Percentiles rank a stretch among this genome's conserved stretches.
Conservation (phyloP, 2,797 vertebrate species). For the Phataginus tetradactyla region DNA sequence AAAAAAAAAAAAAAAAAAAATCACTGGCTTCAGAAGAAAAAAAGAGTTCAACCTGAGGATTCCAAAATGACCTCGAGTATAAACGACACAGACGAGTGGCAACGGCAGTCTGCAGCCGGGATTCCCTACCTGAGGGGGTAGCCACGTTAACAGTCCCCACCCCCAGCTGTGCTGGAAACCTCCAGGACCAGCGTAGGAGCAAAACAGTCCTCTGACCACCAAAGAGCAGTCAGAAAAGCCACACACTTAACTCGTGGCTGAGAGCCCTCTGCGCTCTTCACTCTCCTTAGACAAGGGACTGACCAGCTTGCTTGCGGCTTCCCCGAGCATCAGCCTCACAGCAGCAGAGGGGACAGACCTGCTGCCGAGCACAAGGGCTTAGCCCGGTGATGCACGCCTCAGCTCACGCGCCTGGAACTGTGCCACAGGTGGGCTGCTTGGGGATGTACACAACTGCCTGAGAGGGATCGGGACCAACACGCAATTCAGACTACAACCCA, state of each 20-base stretch:
- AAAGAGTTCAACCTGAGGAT: not conserved
- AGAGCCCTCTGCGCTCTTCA: not conserved
- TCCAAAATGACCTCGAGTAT: not conserved
- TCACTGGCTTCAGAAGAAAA: not conserved
- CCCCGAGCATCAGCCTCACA: not conserved
- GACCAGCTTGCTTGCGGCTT: rapidly evolving
- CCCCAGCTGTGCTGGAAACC: not conserved
- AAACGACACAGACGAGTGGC: not conserved
- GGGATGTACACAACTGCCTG: rapidly evolving
- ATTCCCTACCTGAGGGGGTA: not conserved
- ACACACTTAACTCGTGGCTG: rapidly evolving
- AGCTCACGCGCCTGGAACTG: rapidly evolving
- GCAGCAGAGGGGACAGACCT: rapidly evolving
- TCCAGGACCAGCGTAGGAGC: not conserved
- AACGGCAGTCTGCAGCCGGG: rapidly evolving
- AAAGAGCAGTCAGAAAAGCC: not conserved
- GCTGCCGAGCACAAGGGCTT: not conserved
- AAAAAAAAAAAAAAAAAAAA: too few species aligned
- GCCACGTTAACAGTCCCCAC: rapidly evolving
- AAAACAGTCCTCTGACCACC: not conserved
- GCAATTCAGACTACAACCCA: rapidly evolving
- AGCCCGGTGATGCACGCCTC: rapidly evolving
- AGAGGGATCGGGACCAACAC: rapidly evolving
- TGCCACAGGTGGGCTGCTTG: rapidly evolving
- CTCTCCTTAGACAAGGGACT: not conserved